Evolutionary conservation across 2,797 vertebrate genomes (phyloP).

Genomic region (Silurus lanzhouensis): DNA sequence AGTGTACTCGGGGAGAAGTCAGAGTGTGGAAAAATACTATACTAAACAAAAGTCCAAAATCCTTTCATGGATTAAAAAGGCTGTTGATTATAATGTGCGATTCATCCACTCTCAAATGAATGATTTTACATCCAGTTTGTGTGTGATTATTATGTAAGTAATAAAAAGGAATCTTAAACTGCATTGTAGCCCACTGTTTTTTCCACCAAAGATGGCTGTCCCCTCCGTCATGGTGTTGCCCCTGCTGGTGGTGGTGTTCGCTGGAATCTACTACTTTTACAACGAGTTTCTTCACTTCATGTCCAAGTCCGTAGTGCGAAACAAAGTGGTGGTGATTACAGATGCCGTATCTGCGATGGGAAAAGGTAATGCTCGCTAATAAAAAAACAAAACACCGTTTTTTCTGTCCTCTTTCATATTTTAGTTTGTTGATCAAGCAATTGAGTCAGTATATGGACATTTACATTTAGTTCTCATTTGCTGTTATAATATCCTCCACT

Average conservation of each 20-base stretch:
- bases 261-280: slow-evolving; percentile 89
- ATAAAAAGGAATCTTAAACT: background rate
- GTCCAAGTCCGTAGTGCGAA: slow-evolving; percentile 87
- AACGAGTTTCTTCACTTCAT: slow-evolving; percentile 83
- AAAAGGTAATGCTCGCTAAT: slow-evolving; percentile 77
- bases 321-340: slow-evolving; percentile 94
- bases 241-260: slow-evolving; percentile 83
- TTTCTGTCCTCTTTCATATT: background rate
- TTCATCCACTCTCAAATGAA: background rate
- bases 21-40: background rate
- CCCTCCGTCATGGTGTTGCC: slow-evolving; percentile 80
- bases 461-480: no score
- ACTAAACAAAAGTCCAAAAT: background rate
- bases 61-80: background rate
- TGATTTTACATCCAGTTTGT: background rate
- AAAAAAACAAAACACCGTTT: background rate
- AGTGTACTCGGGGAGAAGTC: background rate
- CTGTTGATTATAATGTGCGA: background rate
- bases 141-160: background rate
- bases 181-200: background rate
- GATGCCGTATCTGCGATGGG: slow-evolving; percentile 92
- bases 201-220: slow-evolving; percentile 78
- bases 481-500: no score
- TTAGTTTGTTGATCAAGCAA: background rate
- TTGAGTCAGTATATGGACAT: background rate